A percentile compares a stretch with the other conserved stretches of the same genome.
Evolutionary conservation across 23 tunicate species (phyloP).

Genomic region (Trididemnum clinides): DNA sequence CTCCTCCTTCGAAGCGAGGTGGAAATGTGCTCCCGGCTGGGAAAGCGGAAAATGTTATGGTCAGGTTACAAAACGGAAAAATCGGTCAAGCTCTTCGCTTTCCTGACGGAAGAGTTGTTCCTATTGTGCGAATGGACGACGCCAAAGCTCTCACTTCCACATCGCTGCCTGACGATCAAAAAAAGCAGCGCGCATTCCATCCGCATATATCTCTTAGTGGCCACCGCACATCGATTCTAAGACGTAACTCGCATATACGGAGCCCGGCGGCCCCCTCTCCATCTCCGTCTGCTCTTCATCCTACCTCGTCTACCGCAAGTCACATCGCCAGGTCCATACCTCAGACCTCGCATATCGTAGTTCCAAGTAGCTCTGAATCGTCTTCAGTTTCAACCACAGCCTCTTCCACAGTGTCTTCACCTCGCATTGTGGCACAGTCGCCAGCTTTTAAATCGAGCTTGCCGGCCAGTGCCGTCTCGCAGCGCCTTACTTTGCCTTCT

Average conservation of each 20-base stretch:
- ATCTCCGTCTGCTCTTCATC: not conserved
- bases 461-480: not conserved
- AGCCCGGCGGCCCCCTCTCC: not conserved
- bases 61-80: slow-evolving; percentile 66
- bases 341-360: not conserved
- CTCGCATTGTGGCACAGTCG: not conserved
- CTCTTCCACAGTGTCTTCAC: not conserved
- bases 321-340: not conserved
- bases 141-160: slow-evolving; percentile 34
- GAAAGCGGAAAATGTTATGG: slow-evolving; percentile 25
- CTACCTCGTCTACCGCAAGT: not conserved
- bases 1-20: not conserved
- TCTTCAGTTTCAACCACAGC: not conserved
- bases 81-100: slow-evolving; percentile 60
- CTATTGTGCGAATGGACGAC: slow-evolving; percentile 48
- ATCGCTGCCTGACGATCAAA: not conserved
- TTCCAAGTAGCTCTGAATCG: not conserved
- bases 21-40: not conserved
- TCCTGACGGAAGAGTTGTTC: slow-evolving; percentile 66
- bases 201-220: slow-evolving; percentile 48
- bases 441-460: not conserved
- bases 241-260: not conserved
- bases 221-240: slow-evolving; percentile 2
- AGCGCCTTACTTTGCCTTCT: slow-evolving; percentile 10
- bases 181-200: not conserved